Evolutionary conservation across 2,888 invertebrate species (phyloP).

Genomic region (Nasonia oneida): DNA sequence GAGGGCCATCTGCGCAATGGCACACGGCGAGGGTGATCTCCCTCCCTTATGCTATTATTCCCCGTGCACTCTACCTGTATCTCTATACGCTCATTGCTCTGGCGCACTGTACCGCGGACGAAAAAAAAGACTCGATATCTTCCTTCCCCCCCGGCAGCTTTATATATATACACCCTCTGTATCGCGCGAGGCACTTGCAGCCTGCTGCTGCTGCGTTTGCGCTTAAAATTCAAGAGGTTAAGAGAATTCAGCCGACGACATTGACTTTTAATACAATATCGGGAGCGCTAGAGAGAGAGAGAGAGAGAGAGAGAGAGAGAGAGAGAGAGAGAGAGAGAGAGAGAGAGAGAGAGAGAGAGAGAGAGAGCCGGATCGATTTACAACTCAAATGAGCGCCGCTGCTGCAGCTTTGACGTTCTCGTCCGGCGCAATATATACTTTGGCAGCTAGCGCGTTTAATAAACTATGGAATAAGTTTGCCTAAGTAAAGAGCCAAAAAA

Average conservation of each 20-base stretch:
- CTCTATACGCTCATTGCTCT: background rate
- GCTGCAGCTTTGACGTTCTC: background rate
- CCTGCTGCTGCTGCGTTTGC: constrained; percentile 29
- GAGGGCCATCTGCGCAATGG: constrained; percentile 60
- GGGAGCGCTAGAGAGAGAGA: background rate
- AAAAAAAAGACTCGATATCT: background rate
- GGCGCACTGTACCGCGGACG: background rate
- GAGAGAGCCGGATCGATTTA: constrained; percentile 8
- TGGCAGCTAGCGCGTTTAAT: too few species aligned
- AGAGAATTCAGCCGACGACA: constrained; percentile 40
- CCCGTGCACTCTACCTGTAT: background rate
- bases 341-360: too few species aligned
- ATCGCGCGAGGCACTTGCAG: background rate
- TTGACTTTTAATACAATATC: constrained; percentile 55
- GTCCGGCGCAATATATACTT: background rate
- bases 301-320: too few species aligned
- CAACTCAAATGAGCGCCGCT: background rate
- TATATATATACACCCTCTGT: background rate
- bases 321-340: background rate
- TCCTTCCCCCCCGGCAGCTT: background rate
- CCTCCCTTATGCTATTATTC: background rate
- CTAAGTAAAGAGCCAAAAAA: background rate
- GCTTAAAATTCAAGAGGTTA: constrained; percentile 58
- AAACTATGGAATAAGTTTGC: background rate
- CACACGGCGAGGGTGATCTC: constrained; percentile 21